These are phyloP conservation scores for Diadema setosum DNA, from an alignment of 35 echinoderm and acorn worm genomes.

Conservation along the genomic window DNA sequence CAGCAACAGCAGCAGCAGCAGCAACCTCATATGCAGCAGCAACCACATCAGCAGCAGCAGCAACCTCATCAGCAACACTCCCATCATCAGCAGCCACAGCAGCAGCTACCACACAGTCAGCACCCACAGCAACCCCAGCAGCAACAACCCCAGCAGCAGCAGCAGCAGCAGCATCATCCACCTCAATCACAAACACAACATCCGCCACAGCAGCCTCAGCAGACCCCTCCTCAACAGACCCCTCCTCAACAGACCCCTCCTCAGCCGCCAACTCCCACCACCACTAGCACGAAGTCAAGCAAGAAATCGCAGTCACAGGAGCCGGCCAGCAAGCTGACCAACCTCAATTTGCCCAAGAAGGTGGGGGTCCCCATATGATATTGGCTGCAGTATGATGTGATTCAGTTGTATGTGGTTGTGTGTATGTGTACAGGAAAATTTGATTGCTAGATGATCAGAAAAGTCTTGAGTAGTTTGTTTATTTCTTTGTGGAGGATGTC, in stretches of 20 bases:
- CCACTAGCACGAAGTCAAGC: neutral
- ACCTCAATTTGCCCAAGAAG: constrained; percentile 8
- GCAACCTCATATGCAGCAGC: neutral
- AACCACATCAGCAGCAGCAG: constrained; percentile 26
- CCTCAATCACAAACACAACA: constrained; percentile 13
- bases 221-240: neutral
- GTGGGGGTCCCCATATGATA: no score
- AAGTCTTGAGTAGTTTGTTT: no score
- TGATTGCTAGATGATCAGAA: no score
- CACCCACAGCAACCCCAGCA: neutral
- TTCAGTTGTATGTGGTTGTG: no score
- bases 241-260: neutral
- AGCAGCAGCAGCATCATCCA: constrained; percentile 8
- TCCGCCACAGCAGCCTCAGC: constrained; percentile 2
- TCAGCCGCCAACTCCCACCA: neutral
- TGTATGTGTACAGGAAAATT: no score
- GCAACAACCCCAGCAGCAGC: neutral
- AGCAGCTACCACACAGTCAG: neutral
- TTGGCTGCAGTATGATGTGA: no score
- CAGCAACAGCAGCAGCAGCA: neutral
- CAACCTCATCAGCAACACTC: neutral
- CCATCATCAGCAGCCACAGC: neutral
- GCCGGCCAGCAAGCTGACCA: neutral
- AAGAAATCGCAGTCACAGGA: neutral
- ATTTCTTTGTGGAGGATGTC: no score